Conservation (phyloP, 2,113 vertebrate species). For the Euleptes europaea region DNA sequence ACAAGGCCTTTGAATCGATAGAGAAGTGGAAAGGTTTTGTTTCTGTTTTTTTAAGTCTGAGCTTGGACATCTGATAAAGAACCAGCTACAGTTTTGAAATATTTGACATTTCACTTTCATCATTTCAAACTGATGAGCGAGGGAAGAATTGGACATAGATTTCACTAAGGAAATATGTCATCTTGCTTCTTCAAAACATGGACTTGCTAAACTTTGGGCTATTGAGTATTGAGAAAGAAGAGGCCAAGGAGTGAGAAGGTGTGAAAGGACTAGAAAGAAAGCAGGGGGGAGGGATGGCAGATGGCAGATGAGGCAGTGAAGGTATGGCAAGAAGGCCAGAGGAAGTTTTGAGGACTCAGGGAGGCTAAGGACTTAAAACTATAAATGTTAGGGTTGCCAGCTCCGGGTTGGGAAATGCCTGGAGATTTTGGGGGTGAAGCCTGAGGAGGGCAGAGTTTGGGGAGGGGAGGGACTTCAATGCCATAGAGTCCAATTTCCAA, state of each 20-base stretch:
- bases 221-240: background rate
- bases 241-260: background rate
- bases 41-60: conserved; percentile 5
- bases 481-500: too few species aligned
- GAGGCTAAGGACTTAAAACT: too few species aligned
- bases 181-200: conserved; percentile 21
- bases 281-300: background rate
- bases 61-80: conserved; percentile 27
- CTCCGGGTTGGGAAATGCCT: too few species aligned
- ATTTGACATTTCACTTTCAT: background rate
- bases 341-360: background rate
- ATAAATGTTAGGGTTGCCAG: too few species aligned
- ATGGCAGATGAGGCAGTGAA: background rate
- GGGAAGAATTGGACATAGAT: background rate
- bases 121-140: background rate
- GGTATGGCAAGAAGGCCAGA: too few species aligned
- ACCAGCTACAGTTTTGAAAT: conserved; percentile 13
- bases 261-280: background rate
- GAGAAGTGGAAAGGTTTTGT: background rate
- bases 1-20: conserved; percentile 10
- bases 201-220: background rate
- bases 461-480: too few species aligned
- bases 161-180: background rate
- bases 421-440: too few species aligned
- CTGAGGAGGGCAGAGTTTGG: too few species aligned